A percentile compares a stretch with the other conserved stretches of the same genome.
Evolutionary conservation across 1,140 invertebrate genomes (phyloP).

Genomic region (Brachionus rubens): DNA sequence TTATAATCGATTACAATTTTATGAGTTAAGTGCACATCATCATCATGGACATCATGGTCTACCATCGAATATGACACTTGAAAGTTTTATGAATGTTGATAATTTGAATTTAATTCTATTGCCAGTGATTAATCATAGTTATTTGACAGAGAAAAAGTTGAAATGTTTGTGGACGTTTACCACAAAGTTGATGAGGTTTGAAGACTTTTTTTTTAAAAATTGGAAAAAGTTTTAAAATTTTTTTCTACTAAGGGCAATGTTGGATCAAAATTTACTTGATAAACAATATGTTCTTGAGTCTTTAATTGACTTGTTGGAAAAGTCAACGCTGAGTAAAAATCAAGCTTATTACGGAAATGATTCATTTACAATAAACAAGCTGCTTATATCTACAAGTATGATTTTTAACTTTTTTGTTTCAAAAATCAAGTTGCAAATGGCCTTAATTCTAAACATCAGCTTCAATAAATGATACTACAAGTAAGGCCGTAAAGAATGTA

Average conservation of each 20-base stretch:
- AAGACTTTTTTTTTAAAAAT: neutral
- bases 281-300: constrained; percentile 38
- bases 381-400: constrained; percentile 9
- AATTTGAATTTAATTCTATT: constrained; percentile 28
- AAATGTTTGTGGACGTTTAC: constrained; percentile 37
- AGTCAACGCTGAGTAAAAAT: neutral
- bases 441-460: too few relatives aligned
- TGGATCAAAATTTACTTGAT: constrained; percentile 46
- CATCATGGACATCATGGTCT: constrained; percentile 3
- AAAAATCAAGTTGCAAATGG: too few relatives aligned
- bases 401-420: too few relatives aligned
- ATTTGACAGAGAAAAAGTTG: constrained; percentile 30
- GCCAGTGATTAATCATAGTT: constrained; percentile 12
- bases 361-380: constrained; percentile 1
- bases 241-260: constrained; percentile 22
- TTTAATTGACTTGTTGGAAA: constrained; percentile 32
- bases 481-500: too few relatives aligned
- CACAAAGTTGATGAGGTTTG: neutral
- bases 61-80: constrained; percentile 3
- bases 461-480: too few relatives aligned
- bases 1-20: neutral
- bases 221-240: too few relatives aligned
- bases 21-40: neutral
- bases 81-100: constrained; percentile 42
- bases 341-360: neutral